phyloP scores from a whole-genome alignment of 2,888 invertebrate species.

The Gandaritis pyraliata region DNA sequence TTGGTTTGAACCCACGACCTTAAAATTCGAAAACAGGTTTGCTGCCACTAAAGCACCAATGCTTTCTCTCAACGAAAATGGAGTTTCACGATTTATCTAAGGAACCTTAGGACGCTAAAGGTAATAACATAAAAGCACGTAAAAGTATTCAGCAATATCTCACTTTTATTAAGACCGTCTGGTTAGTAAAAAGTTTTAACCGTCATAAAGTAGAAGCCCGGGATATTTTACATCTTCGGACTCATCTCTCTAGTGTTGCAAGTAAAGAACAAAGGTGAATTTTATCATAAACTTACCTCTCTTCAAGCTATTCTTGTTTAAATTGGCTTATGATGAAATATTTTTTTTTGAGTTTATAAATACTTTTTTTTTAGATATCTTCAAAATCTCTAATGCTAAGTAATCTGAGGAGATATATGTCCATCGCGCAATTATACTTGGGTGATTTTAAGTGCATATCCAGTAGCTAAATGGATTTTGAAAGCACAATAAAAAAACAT shows the following conservation, averaged over 20 bases:
- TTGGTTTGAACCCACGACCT: too few relatives aligned
- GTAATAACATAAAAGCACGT: slow-evolving; percentile 24
- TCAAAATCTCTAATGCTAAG: too few relatives aligned
- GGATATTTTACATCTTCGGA: slow-evolving; percentile 23
- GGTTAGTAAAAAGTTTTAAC: slow-evolving; percentile 30
- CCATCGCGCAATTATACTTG: too few relatives aligned
- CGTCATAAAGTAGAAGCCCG: slow-evolving; percentile 20
- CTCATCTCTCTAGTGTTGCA: slow-evolving; percentile 29
- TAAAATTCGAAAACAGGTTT: background rate
- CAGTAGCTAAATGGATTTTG: background rate
- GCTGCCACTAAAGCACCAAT: too few relatives aligned
- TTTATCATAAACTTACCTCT: slow-evolving; percentile 16
- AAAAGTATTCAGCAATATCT: slow-evolving; percentile 24
- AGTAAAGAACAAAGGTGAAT: slow-evolving; percentile 27
- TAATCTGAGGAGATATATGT: too few relatives aligned
- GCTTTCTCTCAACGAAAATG: background rate
- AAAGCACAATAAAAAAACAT: slow-evolving; percentile 10
- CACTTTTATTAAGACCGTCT: slow-evolving; percentile 31
- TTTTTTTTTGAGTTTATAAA: background rate
- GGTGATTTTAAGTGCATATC: too few relatives aligned
- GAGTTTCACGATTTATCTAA: background rate
- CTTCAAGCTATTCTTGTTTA: background rate
- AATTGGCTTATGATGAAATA: background rate
- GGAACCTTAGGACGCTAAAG: slow-evolving; percentile 1
- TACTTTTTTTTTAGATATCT: too few relatives aligned